These are phyloP conservation scores for Pemphredon lugubris DNA, from an alignment of 2,888 invertebrate genomes.

Conservation along the genomic window DNA sequence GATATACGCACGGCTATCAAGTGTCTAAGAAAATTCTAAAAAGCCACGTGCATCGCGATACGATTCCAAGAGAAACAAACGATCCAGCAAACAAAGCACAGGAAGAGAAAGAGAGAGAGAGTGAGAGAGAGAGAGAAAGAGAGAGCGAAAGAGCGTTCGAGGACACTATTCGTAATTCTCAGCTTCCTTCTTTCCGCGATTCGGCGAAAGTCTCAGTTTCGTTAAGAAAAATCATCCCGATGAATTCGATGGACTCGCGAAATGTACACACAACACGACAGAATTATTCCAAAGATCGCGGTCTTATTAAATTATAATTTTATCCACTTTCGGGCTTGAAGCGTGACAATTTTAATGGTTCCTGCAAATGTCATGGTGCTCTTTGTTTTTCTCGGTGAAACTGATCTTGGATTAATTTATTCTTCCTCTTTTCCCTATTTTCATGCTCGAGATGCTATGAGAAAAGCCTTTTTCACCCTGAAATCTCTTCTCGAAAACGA, in stretches of 20 bases:
- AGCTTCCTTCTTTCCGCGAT: constrained; percentile 42
- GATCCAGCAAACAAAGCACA: constrained; percentile 12
- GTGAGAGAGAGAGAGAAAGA: constrained; percentile 7
- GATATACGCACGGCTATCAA: constrained; percentile 65
- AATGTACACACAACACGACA: neutral
- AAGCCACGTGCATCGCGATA: constrained; percentile 55
- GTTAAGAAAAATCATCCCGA: constrained; percentile 1
- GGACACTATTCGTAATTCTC: constrained; percentile 30
- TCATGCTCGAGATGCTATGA: too few relatives aligned
- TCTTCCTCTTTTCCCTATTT: too few relatives aligned
- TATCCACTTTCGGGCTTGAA: constrained; percentile 40
- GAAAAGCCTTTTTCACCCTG: constrained; percentile 6
- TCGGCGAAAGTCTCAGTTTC: constrained; percentile 31
- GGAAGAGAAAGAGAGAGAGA: neutral
- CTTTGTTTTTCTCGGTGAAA: constrained; percentile 40
- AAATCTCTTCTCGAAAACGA: constrained; percentile 6
- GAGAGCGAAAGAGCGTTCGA: constrained; percentile 27
- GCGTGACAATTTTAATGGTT: constrained; percentile 46
- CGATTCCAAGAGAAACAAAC: constrained; percentile 38
- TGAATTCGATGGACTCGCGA: neutral
- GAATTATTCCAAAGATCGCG: constrained; percentile 18
- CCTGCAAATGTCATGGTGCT: constrained; percentile 48
- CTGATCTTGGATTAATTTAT: constrained; percentile 42
- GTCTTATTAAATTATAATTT: constrained; percentile 18
- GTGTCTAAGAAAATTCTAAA: constrained; percentile 52